phyloP scores from a whole-genome alignment of 2,113 vertebrate species.

The Ursus arctos region DNA sequence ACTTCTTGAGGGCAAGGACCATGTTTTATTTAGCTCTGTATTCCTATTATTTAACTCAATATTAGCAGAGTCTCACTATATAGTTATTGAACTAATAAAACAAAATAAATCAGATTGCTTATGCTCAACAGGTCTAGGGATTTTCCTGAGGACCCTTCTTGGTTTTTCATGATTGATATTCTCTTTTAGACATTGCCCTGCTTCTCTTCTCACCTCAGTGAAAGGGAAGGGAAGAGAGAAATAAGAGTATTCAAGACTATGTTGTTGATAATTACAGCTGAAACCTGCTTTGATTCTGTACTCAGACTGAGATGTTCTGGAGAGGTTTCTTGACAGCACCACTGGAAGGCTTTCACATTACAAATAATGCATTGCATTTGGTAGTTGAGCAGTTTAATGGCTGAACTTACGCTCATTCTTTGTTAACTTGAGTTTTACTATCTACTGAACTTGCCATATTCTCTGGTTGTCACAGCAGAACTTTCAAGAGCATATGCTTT shows the following conservation, averaged over 20 bases:
- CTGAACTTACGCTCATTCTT: not conserved
- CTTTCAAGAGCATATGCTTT: not conserved
- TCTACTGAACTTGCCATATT: not conserved
- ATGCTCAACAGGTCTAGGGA: not conserved
- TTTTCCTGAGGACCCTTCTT: not conserved
- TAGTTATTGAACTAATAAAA: conserved; percentile 25
- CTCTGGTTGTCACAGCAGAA: not conserved
- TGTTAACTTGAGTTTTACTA: not conserved
- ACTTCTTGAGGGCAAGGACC: not conserved
- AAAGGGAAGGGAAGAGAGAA: not conserved
- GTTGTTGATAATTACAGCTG: not conserved
- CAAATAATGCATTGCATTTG: not conserved
- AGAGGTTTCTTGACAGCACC: not conserved
- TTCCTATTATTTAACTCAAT: conserved; percentile 18
- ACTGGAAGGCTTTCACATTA: not conserved
- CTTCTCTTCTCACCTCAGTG: not conserved
- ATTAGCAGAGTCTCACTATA: not conserved
- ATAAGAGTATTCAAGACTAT: not conserved
- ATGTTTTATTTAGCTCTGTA: not conserved
- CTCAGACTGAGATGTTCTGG: not conserved
- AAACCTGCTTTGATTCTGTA: conserved; percentile 1
- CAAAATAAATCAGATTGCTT: not conserved
- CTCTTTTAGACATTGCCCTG: not conserved
- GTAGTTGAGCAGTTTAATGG: not conserved
- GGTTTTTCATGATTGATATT: not conserved